These are phyloP conservation scores for Lasiurus cinereus DNA, from an alignment of 2,113 vertebrate species.

Conservation along the genomic window DNA sequence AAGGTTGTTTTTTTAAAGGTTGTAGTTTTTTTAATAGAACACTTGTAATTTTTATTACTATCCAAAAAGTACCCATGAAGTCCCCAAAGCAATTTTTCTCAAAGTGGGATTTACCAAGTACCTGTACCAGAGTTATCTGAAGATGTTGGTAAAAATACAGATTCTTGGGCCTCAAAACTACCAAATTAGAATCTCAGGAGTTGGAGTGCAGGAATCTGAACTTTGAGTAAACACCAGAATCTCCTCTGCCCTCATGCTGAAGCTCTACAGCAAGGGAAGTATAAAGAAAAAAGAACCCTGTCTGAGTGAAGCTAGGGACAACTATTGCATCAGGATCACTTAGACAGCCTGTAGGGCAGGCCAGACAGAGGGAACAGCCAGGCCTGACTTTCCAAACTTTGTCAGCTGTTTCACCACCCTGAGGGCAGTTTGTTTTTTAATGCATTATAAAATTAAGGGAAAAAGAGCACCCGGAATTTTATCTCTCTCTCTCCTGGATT, in stretches of 20 bases:
- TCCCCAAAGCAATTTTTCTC: conserved; percentile 54
- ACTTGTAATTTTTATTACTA: not conserved
- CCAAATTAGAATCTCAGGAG: not conserved
- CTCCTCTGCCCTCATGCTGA: not conserved
- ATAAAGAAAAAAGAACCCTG: not conserved
- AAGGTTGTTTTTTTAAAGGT: not conserved
- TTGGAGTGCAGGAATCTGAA: not conserved
- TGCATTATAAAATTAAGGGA: not conserved
- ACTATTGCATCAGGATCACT: not conserved
- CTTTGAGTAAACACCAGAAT: not conserved
- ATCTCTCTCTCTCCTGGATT: not conserved
- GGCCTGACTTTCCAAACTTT: not conserved
- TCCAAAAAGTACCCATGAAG: too few species aligned
- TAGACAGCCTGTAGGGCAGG: not conserved
- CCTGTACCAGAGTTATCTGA: not conserved
- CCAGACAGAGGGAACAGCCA: not conserved
- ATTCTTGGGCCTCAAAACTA: not conserved
- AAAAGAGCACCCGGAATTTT: not conserved
- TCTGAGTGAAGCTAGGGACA: not conserved
- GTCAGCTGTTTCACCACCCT: not conserved
- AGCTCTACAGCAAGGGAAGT: not conserved
- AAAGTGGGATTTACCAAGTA: conserved; percentile 14
- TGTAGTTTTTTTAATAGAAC: not conserved
- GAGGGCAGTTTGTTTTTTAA: not conserved
- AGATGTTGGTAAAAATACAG: conserved; percentile 20